Percentiles rank a stretch among this genome's conserved stretches.
phyloP scores from a whole-genome alignment of 2,888 invertebrate species.

The Odontocerum albicorne region DNA sequence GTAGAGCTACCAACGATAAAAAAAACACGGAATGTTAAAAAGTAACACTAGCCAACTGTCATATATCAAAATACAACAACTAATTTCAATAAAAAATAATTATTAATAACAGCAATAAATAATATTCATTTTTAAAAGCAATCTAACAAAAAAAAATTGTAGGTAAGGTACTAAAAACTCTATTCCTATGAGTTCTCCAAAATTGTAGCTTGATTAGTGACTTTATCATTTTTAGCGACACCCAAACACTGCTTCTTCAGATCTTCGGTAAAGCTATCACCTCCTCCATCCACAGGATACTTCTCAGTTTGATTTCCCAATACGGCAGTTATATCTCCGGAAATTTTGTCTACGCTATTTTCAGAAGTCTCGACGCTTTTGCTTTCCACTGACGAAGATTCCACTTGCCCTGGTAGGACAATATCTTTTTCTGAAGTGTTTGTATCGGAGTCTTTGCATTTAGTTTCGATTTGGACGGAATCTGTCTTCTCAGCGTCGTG shows the following conservation, averaged over 20 bases:
- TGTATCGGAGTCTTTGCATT: conserved; percentile 21
- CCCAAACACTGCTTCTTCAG: conserved; percentile 33
- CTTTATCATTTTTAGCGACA: conserved; percentile 20
- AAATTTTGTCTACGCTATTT: conserved; percentile 5
- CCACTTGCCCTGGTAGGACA: conserved; percentile 30
- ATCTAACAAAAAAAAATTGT: conserved; percentile 10
- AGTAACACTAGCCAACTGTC: conserved; percentile 20
- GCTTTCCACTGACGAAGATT: background rate
- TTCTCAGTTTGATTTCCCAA: background rate
- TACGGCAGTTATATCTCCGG: background rate
- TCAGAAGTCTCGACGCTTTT: background rate
- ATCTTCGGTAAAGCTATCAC: conserved; percentile 21
- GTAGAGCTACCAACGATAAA: conserved; percentile 14
- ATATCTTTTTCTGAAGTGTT: conserved; percentile 12
- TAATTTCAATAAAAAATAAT: conserved; percentile 18
- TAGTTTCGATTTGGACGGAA: conserved; percentile 26
- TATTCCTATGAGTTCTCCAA: conserved; percentile 24
- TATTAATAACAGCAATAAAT: conserved; percentile 25
- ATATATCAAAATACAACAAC: conserved; percentile 8
- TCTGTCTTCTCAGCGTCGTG: conserved; percentile 26
- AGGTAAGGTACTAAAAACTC: conserved; percentile 10
- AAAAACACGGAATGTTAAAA: conserved; percentile 21
- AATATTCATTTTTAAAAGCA: conserved; percentile 9
- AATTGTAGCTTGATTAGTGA: conserved; percentile 14
- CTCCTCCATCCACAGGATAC: conserved; percentile 8